Evolutionary conservation across 2,888 invertebrate species (phyloP), one percentile per base, ranked within the genome.

Genomic region (Melangyna quadrimaculata): DNA sequence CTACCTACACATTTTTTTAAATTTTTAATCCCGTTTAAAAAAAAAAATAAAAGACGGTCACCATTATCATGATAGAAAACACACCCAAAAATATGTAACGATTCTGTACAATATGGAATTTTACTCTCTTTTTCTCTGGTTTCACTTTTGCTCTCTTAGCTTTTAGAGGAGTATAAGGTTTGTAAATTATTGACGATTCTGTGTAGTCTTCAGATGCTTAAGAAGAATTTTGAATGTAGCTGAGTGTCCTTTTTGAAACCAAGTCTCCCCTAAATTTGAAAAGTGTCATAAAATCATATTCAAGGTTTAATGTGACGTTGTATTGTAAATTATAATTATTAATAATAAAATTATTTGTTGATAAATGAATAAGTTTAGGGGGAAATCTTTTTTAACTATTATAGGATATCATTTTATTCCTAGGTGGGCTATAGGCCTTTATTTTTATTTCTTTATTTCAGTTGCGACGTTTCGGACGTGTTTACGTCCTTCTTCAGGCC

Each of bases 61-160:
- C 35, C 12, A 0, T 59, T 19, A 57, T 32, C n/a, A 35, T 51
- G 32, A 61, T 40, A 37, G 72, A 9, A 59, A 84, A 84, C 84
- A 79, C 79, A 84, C 79, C 84, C 84, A 79, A 45, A 79, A 40
- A 55, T 71, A 59, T 24, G 24, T 65, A 74, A 17, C 14, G 57
- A 74, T 83, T 83, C 63, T 70, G 78, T 65, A 63, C 78, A 78
- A 63, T 73, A 57, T 57, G 35, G 9, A 65, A 65, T 40, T 10
- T 43, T n/a, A 27, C 24, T n/a, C 63, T 24, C 27, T 12, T 48
- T 82, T 48, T 82, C 40, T 59, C 2, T 45, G 2, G 19, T 14
- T 14, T 3, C 7, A 8, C 24, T 59, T n/a, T 40, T 5, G 3
- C 14, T 59, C 59, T 59, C 19, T 35, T 12, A 59, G 35, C 59